phyloP scores from a whole-genome alignment of 1,140 invertebrate species.

The Phocides pigmalion region DNA sequence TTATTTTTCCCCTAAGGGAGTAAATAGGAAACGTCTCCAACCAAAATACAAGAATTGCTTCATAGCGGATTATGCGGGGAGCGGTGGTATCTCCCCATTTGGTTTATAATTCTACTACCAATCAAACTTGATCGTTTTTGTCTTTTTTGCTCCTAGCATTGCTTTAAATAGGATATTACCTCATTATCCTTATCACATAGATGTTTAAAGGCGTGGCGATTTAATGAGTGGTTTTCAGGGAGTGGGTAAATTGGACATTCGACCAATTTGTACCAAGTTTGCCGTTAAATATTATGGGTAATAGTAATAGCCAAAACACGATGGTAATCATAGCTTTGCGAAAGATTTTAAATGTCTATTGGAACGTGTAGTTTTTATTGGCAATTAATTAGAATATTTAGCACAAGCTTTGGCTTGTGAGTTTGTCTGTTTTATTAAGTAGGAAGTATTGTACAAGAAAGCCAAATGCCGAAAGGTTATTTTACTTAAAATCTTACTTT shows the following conservation, averaged over 20 bases:
- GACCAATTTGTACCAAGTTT: constrained; percentile 13
- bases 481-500: too few species aligned
- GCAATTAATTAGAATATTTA: background rate
- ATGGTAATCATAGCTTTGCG: constrained; percentile 19
- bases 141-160: background rate
- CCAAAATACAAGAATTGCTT: too few species aligned
- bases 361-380: background rate
- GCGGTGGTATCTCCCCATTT: too few species aligned
- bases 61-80: too few species aligned
- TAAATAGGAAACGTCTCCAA: too few species aligned
- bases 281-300: constrained; percentile 5
- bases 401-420: background rate
- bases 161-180: background rate
- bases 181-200: constrained; percentile 3
- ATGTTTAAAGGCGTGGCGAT: constrained; percentile 5
- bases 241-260: constrained; percentile 15
- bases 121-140: too few species aligned
- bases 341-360: background rate
- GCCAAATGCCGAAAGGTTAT: too few species aligned
- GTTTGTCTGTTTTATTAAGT: background rate
- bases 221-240: constrained; percentile 7
- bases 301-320: constrained; percentile 14
- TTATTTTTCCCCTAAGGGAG: too few species aligned
- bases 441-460: too few species aligned
- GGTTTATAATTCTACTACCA: too few species aligned